Evolutionary conservation across 2,888 invertebrate genomes (phyloP), one percentile per base, ranked within the genome.

Genomic region (Athripsodes cinereus): DNA sequence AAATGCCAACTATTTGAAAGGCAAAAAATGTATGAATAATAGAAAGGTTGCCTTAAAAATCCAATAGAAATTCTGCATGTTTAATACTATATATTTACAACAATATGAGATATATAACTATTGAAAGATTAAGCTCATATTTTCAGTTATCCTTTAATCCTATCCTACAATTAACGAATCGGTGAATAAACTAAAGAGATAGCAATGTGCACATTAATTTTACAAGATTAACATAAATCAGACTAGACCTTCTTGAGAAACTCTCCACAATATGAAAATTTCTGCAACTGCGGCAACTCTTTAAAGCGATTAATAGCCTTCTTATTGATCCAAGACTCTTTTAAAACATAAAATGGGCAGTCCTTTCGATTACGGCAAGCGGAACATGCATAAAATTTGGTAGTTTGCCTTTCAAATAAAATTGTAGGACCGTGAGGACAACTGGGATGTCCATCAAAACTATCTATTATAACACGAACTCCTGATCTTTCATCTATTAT

Each of bases 371-470:
- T 87, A 57, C 95, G 82, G 70, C 88, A 90, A 1, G 92, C 89
- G 0, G 95, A 86, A 71, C 95, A 96, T 0, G 88, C 87, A 72
- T 81, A 95, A 73, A 86, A 94, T 64, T 78, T 76, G 40, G 13
- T 16, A 8, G 79, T 76, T 55, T 79, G 74, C 44, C 70, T 72
- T 19, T 83, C 81, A 76, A 91, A 91, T 54, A 89, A 71, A 58
- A 91, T 72, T 5, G 88, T 86, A 47, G 91, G 91, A 0, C 91
- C 90, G 68, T 92, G 91, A 19, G 83, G 72, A 67, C 91, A 92
- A 49, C 79, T 67, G 0, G 91, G 91, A 74, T 90, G 84, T 16
- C 74, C 73, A 22, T 76, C 73, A 34, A 84, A 73, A 66, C 85
- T 79, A 67, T 81, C 75, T 40, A 78, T 69, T 22, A 83, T 69